phyloP scores from a whole-genome alignment of 2,888 invertebrate genomes.

The Baronia brevicornis region DNA sequence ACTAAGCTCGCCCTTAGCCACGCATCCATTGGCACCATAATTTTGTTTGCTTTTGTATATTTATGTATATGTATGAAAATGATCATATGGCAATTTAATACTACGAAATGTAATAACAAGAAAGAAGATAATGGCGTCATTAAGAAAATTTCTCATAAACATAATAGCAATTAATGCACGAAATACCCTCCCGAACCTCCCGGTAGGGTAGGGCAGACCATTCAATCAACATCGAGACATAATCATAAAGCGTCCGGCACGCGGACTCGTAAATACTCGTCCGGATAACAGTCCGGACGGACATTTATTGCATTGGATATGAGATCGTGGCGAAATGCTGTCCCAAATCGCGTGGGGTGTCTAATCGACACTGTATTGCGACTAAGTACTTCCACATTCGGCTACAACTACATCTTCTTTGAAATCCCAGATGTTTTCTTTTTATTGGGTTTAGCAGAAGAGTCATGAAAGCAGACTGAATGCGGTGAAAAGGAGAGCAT shows the following conservation, averaged over 20 bases:
- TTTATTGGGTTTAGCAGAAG: too few species aligned
- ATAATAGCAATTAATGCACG: constrained; percentile 16
- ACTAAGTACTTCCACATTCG: too few species aligned
- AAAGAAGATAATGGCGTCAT: constrained; percentile 2
- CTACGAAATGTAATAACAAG: too few species aligned
- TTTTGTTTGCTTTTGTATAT: too few species aligned
- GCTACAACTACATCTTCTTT: too few species aligned
- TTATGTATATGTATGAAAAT: background rate
- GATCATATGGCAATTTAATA: background rate
- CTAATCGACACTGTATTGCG: too few species aligned
- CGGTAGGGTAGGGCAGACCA: constrained; percentile 57
- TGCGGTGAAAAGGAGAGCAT: too few species aligned
- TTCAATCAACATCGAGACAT: constrained; percentile 70
- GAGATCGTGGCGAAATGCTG: constrained; percentile 51
- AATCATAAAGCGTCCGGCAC: constrained; percentile 65
- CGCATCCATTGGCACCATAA: too few species aligned
- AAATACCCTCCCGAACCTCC: constrained; percentile 18
- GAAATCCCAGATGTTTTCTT: too few species aligned
- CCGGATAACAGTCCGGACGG: constrained; percentile 34
- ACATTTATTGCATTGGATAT: constrained; percentile 48
- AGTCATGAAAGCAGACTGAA: too few species aligned
- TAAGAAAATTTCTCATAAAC: constrained; percentile 11
- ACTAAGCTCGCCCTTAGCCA: too few species aligned
- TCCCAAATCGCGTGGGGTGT: constrained; percentile 49
- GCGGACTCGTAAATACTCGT: constrained; percentile 57